A percentile compares a stretch with the other conserved stretches of the same genome.
Evolutionary conservation across 1,140 invertebrate species (phyloP).

Genomic region (Chironomus striatipennis): DNA sequence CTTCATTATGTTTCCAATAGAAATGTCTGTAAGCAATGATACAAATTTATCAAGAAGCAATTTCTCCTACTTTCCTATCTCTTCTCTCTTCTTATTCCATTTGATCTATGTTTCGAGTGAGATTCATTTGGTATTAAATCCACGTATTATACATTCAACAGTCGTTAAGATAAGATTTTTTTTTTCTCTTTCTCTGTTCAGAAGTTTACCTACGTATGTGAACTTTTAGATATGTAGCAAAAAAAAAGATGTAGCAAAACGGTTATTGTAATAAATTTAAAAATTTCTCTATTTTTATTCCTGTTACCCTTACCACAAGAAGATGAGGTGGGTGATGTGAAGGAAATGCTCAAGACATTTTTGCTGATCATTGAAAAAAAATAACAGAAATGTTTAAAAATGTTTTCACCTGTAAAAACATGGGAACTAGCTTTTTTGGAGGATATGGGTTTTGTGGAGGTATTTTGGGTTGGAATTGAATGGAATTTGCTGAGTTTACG

Average conservation of each 20-base stretch:
- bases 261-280: conserved; percentile 14
- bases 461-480: too few species aligned
- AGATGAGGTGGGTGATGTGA: background rate
- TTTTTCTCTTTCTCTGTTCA: background rate
- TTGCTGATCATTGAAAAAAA: background rate
- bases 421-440: too few species aligned
- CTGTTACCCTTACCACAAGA: background rate
- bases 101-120: background rate
- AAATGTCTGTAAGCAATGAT: background rate
- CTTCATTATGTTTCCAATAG: too few species aligned
- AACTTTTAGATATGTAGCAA: too few species aligned
- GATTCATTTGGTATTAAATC: conserved; percentile 18
- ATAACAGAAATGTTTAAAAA: background rate
- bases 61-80: background rate
- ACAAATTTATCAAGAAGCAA: background rate
- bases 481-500: too few species aligned
- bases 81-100: background rate
- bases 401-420: conserved; percentile 8
- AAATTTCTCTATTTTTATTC: too few species aligned
- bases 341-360: background rate
- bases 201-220: too few species aligned
- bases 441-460: too few species aligned
- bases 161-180: conserved; percentile 21
- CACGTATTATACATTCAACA: conserved; percentile 5
- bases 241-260: background rate